phyloP scores from a whole-genome alignment of 2,888 invertebrate genomes.

The Hybos culiciformis region DNA sequence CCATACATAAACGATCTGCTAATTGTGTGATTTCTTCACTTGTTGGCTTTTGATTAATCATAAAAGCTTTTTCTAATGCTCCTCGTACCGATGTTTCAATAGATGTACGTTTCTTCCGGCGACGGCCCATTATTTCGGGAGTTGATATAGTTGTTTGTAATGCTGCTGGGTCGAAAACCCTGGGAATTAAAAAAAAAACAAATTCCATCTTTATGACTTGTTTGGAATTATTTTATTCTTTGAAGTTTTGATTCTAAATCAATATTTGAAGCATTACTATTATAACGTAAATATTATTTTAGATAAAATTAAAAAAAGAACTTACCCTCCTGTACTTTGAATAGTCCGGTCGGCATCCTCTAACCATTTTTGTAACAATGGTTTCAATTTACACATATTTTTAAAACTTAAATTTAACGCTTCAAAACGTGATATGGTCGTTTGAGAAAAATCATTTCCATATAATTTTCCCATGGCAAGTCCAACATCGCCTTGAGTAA shows the following conservation, averaged over 20 bases:
- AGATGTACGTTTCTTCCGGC: conserved; percentile 92
- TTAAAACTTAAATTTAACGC: conserved; percentile 97
- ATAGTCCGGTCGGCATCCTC: conserved; percentile 83
- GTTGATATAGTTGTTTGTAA: conserved; percentile 63
- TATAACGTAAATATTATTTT: not conserved
- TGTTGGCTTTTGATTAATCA: conserved; percentile 91
- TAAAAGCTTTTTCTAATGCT: conserved; percentile 88
- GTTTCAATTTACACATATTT: conserved; percentile 99
- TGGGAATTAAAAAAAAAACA: conserved; percentile 9
- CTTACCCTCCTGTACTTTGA: conserved; percentile 50
- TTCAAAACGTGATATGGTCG: conserved; percentile 96
- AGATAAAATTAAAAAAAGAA: conserved; percentile 6
- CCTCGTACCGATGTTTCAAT: conserved; percentile 90
- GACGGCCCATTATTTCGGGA: conserved; percentile 79
- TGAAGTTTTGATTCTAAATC: too few species aligned
- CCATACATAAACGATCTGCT: conserved; percentile 89
- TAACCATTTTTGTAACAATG: conserved; percentile 92
- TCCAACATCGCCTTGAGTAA: conserved; percentile 98
- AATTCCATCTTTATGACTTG: not conserved
- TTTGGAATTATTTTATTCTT: not conserved
- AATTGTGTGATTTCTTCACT: conserved; percentile 90
- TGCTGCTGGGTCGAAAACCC: conserved; percentile 33
- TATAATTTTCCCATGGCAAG: conserved; percentile 97
- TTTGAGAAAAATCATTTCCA: conserved; percentile 98
- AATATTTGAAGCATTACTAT: too few species aligned